Evolutionary conservation across 1,140 invertebrate genomes (phyloP).

Genomic region (Chionoecetes opilio): DNA sequence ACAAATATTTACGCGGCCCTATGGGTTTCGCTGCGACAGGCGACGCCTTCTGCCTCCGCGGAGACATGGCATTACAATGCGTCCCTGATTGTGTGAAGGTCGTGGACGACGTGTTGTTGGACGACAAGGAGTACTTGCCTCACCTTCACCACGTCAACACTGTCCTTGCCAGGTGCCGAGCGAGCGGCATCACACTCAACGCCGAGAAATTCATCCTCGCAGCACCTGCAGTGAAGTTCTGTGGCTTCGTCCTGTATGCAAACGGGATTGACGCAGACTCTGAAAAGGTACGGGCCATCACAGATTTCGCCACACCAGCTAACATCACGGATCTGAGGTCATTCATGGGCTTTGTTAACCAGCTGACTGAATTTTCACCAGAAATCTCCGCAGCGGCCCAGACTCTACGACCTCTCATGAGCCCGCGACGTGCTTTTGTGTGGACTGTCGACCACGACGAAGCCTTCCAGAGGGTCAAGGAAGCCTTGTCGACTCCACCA

Average conservation of each 20-base stretch:
- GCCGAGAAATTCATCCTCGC: not conserved
- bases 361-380: slow-evolving; percentile 41
- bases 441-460: not conserved
- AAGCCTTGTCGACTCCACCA: slow-evolving; percentile 21
- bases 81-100: not conserved
- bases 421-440: not conserved
- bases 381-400: slow-evolving; percentile 13
- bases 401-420: slow-evolving; percentile 2
- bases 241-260: not conserved
- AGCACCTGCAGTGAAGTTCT: not conserved
- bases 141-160: not conserved
- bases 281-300: not conserved
- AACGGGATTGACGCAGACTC: slow-evolving; percentile 2
- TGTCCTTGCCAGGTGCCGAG: not conserved
- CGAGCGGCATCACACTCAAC: not conserved
- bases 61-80: not conserved
- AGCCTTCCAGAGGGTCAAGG: not conserved
- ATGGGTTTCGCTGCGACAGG: slow-evolving; percentile 41
- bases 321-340: not conserved
- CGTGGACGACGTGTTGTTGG: not conserved
- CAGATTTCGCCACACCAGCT: not conserved
- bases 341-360: slow-evolving; percentile 17
- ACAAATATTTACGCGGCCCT: not conserved
- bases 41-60: not conserved
- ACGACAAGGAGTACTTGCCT: not conserved